Percentiles rank a stretch among this genome's conserved stretches.
phyloP scores from a whole-genome alignment of 2,888 invertebrate genomes.

The Synergus itoensis region DNA sequence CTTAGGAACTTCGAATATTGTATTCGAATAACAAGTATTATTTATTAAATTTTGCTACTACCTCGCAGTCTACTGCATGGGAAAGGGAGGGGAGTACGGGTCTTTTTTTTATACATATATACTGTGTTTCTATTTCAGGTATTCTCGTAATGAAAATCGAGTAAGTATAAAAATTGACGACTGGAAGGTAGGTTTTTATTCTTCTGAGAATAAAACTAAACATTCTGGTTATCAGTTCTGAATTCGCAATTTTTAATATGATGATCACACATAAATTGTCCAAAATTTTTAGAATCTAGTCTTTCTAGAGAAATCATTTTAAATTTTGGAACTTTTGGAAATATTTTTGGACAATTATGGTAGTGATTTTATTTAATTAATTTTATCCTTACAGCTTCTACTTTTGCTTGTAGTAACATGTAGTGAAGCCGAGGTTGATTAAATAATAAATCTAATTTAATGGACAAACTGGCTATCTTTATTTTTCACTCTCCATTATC shows the following conservation, averaged over 20 bases:
- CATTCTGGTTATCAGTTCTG: not conserved
- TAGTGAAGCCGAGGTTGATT: not conserved
- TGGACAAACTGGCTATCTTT: conserved; percentile 1
- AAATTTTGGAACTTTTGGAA: too few species aligned
- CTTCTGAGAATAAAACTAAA: not conserved
- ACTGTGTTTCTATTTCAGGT: conserved; percentile 14
- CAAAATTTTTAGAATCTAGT: not conserved
- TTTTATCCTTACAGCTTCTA: not conserved
- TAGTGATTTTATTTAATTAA: not conserved
- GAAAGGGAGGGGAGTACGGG: not conserved
- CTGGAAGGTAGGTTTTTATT: not conserved
- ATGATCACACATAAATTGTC: not conserved
- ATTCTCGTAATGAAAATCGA: not conserved
- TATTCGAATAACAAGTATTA: not conserved
- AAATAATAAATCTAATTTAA: conserved; percentile 23
- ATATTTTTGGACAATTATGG: not conserved
- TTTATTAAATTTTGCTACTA: conserved; percentile 14
- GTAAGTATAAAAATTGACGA: conserved; percentile 25
- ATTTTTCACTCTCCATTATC: conserved; percentile 15
- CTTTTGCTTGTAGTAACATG: not conserved
- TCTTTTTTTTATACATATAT: not conserved
- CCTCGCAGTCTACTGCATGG: conserved; percentile 29
- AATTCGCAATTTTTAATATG: too few species aligned
- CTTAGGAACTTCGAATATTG: not conserved
- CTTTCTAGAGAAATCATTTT: too few species aligned